Evolutionary conservation across 1,140 invertebrate genomes (phyloP).

Genomic region (Idris sp.): DNA sequence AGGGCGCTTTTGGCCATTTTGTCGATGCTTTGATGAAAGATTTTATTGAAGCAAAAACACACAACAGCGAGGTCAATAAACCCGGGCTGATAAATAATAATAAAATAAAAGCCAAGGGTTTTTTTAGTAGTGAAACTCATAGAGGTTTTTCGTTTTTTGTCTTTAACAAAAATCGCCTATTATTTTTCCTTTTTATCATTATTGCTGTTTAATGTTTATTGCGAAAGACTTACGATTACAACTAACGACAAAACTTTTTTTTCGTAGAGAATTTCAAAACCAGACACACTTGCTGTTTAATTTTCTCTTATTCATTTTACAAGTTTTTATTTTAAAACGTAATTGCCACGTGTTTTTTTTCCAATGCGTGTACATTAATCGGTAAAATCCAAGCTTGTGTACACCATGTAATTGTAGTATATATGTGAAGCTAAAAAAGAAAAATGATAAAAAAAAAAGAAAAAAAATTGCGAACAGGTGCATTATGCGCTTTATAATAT

Average conservation of each 20-base stretch:
- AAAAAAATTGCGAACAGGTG: conserved; percentile 11
- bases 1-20: conserved; percentile 23
- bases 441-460: not conserved
- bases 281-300: conserved; percentile 28
- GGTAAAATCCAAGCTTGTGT: conserved; percentile 17
- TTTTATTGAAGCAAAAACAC: conserved; percentile 30
- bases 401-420: conserved; percentile 58
- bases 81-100: too few relatives aligned
- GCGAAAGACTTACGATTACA: conserved; percentile 29
- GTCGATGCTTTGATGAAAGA: conserved; percentile 21
- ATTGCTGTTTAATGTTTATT: conserved; percentile 21
- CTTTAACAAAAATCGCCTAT: conserved; percentile 15
- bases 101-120: too few relatives aligned
- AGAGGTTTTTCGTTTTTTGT: conserved; percentile 45
- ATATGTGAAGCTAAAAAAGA: conserved; percentile 46
- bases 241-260: conserved; percentile 21
- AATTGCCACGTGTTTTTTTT: conserved; percentile 42
- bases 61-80: too few relatives aligned
- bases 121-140: conserved; percentile 43
- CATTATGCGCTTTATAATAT: conserved; percentile 45
- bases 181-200: conserved; percentile 19
- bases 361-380: conserved; percentile 48
- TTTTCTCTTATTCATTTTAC: conserved; percentile 39
- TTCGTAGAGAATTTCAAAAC: conserved; percentile 38
- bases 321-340: conserved; percentile 41